phyloP scores from a whole-genome alignment of 1,140 invertebrate genomes.

The Drosophila simulans region DNA sequence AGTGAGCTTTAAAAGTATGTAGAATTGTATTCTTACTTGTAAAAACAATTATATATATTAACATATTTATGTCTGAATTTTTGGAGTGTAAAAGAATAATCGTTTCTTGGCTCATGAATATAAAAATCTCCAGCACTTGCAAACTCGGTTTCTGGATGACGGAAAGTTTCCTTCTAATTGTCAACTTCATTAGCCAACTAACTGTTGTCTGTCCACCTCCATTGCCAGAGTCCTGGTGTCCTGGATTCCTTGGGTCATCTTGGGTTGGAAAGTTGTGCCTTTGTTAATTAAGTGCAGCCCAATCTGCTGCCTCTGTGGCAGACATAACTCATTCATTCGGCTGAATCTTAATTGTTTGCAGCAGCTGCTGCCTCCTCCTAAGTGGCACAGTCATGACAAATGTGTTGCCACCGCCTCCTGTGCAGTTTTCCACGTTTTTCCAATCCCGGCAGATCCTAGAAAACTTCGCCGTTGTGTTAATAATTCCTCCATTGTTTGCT shows the following conservation, averaged over 20 bases:
- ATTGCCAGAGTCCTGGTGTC: conserved; percentile 11
- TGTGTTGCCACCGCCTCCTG: not conserved
- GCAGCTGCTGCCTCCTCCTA: conserved; percentile 25
- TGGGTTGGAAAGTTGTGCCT: conserved; percentile 42
- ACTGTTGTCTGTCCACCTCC: conserved; percentile 6
- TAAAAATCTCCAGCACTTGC: conserved; percentile 4
- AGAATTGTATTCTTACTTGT: too few relatives aligned
- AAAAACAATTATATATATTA: too few relatives aligned
- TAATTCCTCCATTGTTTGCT: conserved; percentile 16
- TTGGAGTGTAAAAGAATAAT: not conserved
- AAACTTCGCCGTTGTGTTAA: not conserved
- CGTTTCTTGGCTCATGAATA: conserved; percentile 28
- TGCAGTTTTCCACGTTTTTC: not conserved
- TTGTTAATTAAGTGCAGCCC: conserved; percentile 69
- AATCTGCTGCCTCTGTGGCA: conserved; percentile 36
- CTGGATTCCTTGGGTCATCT: conserved; percentile 31
- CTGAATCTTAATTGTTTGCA: conserved; percentile 28
- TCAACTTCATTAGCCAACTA: conserved; percentile 58
- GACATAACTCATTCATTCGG: conserved; percentile 54
- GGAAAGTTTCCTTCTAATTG: conserved; percentile 44
- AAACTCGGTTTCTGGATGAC: conserved; percentile 5
- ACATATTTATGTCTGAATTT: not conserved
- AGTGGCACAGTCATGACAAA: conserved; percentile 37
- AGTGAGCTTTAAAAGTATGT: not conserved
- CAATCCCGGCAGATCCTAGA: not conserved